These are phyloP conservation scores for Bothrops jararaca DNA, from an alignment of 2,113 vertebrate genomes.

Conservation along the genomic window DNA sequence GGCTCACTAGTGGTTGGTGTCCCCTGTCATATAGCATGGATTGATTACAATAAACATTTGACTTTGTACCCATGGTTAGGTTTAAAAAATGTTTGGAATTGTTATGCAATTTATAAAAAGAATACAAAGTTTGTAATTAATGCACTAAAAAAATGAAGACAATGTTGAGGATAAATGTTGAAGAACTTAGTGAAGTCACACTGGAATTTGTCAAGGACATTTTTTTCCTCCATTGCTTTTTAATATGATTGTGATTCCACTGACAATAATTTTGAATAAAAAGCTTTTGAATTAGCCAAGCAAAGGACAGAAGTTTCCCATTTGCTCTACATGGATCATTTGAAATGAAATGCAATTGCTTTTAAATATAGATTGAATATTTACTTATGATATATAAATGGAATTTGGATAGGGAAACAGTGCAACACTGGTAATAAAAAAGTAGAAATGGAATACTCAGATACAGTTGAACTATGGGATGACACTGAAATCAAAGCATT, in stretches of 20 bases:
- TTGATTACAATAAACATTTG: background rate
- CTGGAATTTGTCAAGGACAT: background rate
- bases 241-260: background rate
- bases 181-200: background rate
- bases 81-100: background rate
- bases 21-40: background rate
- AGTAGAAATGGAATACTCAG: background rate
- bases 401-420: background rate
- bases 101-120: background rate
- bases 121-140: background rate
- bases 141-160: background rate
- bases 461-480: background rate
- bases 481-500: background rate
- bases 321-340: background rate
- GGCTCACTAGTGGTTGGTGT: too few species aligned
- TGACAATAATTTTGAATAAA: background rate
- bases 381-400: background rate
- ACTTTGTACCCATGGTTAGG: background rate
- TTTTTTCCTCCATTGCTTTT: background rate
- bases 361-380: background rate
- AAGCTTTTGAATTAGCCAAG: background rate
- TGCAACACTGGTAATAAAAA: background rate
- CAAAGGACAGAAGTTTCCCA: background rate
- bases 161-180: background rate
- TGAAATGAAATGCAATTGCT: background rate